Evolutionary conservation across 2,797 vertebrate genomes (phyloP), one percentile per base, ranked within the genome.

Genomic region (Dallia pectoralis): DNA sequence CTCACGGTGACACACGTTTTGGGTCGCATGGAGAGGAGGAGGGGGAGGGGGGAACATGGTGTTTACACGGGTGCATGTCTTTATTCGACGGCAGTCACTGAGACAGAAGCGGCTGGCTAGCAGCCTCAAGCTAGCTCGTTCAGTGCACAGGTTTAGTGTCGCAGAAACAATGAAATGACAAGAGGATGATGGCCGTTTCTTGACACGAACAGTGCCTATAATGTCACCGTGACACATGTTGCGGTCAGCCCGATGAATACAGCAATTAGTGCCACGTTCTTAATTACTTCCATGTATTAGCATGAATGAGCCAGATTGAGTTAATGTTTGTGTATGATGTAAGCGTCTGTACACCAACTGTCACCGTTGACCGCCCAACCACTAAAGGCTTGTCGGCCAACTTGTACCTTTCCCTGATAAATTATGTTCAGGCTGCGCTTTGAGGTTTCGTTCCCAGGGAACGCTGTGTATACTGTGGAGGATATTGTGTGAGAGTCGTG

Each of bases 1-100:
- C 81, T 83, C 78, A 83, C 74, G 67, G 80, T 85, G 81, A 87
- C 33, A 90, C 85, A 89, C 83, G 75, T 87, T 87, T 84, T 70
- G 73, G 78, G 79, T 82, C 69, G 83, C 69, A 53, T 79, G 84
- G 77, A 87, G 84, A 88, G 85, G 82, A 71, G 83, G 66, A 59
- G 77, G 84, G 77, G 87, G 84, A 88, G 84, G 84, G 81, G 83
- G 71, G 74, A 71, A 33, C 73, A 77, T 78, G n/a, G n/a, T 88
- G 83, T 90, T 91, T 90, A 89, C 79, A 71, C 27, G 71, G 32
- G 56, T 80, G 85, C 83, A 78, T 83, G 81, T 67, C 77, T 22
- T n/a, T 51, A 83, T 82, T 81, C 32, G 16, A 9, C 5, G 15
- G 61, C 61, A 63, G 61, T 63, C 61, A 63, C 27, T 32, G 29